Evolutionary conservation across 2,113 vertebrate species (phyloP).

Genomic region (Xyrauchen texanus): DNA sequence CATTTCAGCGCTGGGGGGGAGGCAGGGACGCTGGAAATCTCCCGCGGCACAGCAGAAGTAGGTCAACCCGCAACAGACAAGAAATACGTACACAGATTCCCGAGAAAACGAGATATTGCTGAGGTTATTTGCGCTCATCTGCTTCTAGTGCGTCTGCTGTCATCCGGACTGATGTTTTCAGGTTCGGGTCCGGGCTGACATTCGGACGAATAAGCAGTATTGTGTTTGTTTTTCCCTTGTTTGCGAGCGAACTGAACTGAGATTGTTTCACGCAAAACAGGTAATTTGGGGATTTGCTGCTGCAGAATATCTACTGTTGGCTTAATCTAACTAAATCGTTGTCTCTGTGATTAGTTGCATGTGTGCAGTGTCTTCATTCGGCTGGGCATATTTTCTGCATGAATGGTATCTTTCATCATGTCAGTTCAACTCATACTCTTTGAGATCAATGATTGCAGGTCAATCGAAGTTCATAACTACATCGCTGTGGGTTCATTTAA

Average conservation of each 20-base stretch:
- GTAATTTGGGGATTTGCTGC: conserved; percentile 1
- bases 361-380: background rate
- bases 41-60: conserved; percentile 51
- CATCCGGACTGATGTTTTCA: conserved; percentile 56
- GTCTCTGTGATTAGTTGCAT: background rate
- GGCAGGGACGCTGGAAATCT: conserved; percentile 33
- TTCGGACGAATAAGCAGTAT: conserved; percentile 47
- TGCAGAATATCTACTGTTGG: background rate
- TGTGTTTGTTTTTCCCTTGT: conserved; percentile 45
- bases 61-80: conserved; percentile 54
- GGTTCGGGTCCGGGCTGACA: conserved; percentile 66
- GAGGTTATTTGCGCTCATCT: background rate
- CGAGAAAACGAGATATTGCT: background rate
- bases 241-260: conserved; percentile 52
- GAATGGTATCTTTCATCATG: too few relatives aligned
- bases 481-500: background rate
- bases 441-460: too few relatives aligned
- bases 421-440: background rate
- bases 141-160: conserved; percentile 58
- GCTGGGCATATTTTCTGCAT: background rate
- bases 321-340: background rate
- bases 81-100: conserved; percentile 9
- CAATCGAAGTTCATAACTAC: background rate
- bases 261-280: conserved; percentile 57
- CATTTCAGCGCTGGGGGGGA: conserved; percentile 66